Percentiles rank a stretch among this genome's conserved stretches.
Evolutionary conservation across 53 echinoderm and acorn worm species (phyloP).

Genomic region (Crossaster papposus): DNA sequence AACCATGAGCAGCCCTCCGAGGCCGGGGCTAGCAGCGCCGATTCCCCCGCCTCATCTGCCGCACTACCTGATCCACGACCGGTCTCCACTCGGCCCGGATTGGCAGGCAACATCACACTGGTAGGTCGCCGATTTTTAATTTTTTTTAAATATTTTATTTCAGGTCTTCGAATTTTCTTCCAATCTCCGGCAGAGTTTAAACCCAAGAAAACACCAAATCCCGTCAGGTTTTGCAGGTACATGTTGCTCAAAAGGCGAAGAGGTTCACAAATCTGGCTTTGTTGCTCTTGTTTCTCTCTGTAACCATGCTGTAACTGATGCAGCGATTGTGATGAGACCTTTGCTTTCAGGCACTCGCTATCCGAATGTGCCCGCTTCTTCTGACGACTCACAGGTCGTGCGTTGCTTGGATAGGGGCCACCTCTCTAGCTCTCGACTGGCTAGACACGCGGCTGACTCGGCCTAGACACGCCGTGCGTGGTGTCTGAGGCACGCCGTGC

Average conservation of each 20-base stretch:
- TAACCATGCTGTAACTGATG: too few relatives aligned
- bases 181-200: neutral
- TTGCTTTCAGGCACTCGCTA: neutral
- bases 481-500: constrained; percentile 14
- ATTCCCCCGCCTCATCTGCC: constrained; percentile 41
- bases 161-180: neutral
- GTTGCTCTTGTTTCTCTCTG: neutral
- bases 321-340: neutral
- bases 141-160: too few relatives aligned
- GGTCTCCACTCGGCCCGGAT: constrained; percentile 33
- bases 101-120: constrained; percentile 43
- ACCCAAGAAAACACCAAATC: neutral
- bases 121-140: constrained; percentile 8
- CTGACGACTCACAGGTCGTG: constrained; percentile 29
- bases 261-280: too few relatives aligned
- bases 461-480: constrained; percentile 39
- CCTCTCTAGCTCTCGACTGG: constrained; percentile 34
- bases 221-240: constrained; percentile 7
- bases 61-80: constrained; percentile 54
- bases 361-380: neutral
- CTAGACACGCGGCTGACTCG: constrained; percentile 55
- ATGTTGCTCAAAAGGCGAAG: constrained; percentile 23
- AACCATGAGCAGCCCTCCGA: constrained; percentile 42
- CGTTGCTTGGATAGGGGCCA: constrained; percentile 31
- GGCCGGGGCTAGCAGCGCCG: constrained; percentile 21